These are phyloP conservation scores for Solea senegalensis DNA, from an alignment of 2,113 vertebrate genomes.

Conservation along the genomic window DNA sequence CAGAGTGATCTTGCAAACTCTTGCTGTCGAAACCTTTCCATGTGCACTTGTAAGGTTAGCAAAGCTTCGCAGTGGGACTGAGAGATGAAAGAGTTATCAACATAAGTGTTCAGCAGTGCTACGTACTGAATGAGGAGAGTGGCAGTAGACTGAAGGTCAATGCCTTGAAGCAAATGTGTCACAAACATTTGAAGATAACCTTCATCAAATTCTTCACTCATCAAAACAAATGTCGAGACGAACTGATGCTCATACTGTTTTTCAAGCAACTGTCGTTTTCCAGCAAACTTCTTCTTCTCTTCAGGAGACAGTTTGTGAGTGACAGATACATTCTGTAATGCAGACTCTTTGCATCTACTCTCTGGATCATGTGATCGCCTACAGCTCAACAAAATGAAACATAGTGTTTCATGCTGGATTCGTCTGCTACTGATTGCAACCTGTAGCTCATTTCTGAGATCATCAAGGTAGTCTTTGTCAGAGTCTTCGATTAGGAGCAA, in stretches of 20 bases:
- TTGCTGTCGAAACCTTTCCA: slow-evolving; percentile 55
- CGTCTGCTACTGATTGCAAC: slow-evolving; percentile 71
- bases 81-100: slow-evolving; percentile 85
- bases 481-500: slow-evolving; percentile 85
- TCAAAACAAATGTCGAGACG: slow-evolving; percentile 86
- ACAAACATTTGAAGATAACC: slow-evolving; percentile 77
- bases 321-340: slow-evolving; percentile 82
- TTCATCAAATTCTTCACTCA: slow-evolving; percentile 81
- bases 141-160: slow-evolving; percentile 68
- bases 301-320: slow-evolving; percentile 82
- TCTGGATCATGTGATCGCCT: slow-evolving; percentile 81
- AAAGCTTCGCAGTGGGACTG: slow-evolving; percentile 86
- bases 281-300: slow-evolving; percentile 80
- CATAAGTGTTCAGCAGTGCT: slow-evolving; percentile 84
- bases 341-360: slow-evolving; percentile 71
- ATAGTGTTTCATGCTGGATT: slow-evolving; percentile 64
- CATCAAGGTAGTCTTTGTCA: slow-evolving; percentile 82
- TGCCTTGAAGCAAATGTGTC: slow-evolving; percentile 74
- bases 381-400: slow-evolving; percentile 85
- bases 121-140: slow-evolving; percentile 81
- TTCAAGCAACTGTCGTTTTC: slow-evolving; percentile 72
- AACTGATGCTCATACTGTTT: slow-evolving; percentile 69
- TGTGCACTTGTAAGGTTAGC: slow-evolving; percentile 54
- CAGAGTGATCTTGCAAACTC: slow-evolving; percentile 77
- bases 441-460: slow-evolving; percentile 76